Evolutionary conservation across 2,797 vertebrate genomes (phyloP).

Genomic region (Phalloptychus januarius): DNA sequence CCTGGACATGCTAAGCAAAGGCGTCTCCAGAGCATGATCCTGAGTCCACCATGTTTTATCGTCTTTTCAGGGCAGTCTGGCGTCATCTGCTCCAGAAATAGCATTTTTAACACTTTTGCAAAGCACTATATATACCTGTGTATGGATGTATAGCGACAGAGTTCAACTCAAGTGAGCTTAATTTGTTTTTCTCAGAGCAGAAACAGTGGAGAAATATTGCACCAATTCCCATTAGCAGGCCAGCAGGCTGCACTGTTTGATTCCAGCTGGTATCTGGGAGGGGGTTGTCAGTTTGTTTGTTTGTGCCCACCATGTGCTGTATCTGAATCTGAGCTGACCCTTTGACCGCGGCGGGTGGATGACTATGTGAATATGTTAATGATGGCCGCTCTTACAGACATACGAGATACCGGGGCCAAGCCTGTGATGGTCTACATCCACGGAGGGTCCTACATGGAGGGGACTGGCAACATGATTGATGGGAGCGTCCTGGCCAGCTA

Average conservation of each 20-base stretch:
- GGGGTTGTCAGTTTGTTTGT: constrained; percentile 69
- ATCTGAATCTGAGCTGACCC: constrained; percentile 68
- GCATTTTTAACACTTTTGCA: neutral
- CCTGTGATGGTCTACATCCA: constrained; percentile 99
- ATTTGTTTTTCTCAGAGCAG: constrained; percentile 43
- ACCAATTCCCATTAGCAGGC: constrained; percentile 36
- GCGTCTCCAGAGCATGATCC: neutral
- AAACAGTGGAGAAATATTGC: constrained; percentile 31
- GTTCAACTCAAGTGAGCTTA: constrained; percentile 35
- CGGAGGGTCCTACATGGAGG: constrained; percentile 99
- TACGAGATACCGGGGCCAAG: constrained; percentile 98
- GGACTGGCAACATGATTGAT: constrained; percentile 99
- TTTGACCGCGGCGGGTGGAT: constrained; percentile 60
- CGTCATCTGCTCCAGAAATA: neutral
- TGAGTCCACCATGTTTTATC: neutral
- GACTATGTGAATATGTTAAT: constrained; percentile 83
- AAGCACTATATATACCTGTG: neutral
- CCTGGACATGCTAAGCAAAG: neutral
- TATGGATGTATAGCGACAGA: neutral
- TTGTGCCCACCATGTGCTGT: constrained; percentile 61
- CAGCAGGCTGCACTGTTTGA: constrained; percentile 34
- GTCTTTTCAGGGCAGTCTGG: neutral
- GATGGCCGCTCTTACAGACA: constrained; percentile 92
- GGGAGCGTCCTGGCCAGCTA: constrained; percentile 98
- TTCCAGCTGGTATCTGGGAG: constrained; percentile 83